A percentile compares a stretch with the other conserved stretches of the same genome.
Evolutionary conservation across 2,113 vertebrate species (phyloP).

Genomic region (Erythrocebus patas): DNA sequence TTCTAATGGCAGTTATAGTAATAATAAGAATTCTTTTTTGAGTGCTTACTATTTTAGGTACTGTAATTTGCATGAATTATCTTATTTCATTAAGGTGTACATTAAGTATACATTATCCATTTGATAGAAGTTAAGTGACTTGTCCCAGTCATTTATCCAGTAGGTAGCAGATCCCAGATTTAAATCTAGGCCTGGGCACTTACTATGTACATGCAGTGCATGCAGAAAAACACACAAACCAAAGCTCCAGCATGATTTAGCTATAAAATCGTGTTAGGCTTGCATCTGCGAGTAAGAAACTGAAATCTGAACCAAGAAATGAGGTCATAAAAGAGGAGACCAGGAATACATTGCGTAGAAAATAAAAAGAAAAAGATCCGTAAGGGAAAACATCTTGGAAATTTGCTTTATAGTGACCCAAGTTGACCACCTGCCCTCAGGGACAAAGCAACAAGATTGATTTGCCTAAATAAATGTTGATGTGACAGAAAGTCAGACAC

Average conservation of each 20-base stretch:
- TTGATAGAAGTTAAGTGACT: neutral
- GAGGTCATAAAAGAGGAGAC: neutral
- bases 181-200: neutral
- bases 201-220: neutral
- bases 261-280: neutral
- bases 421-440: neutral
- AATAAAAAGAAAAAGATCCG: neutral
- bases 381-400: neutral
- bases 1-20: slow-evolving; percentile 17
- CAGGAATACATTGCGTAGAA: neutral
- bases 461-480: slow-evolving; percentile 50
- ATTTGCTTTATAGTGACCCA: neutral
- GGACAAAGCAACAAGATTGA: slow-evolving; percentile 40
- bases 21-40: neutral
- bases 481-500: slow-evolving; percentile 34
- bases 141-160: neutral
- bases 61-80: slow-evolving; percentile 33
- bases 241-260: neutral
- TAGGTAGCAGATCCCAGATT: neutral
- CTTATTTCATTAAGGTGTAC: slow-evolving; percentile 23
- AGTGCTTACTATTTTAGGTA: neutral
- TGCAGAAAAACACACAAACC: neutral
- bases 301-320: neutral
- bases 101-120: neutral
- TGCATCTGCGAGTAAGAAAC: neutral